Evolutionary conservation across 2,888 invertebrate species (phyloP), one percentile per base, ranked within the genome.

Genomic region (Dynastes grantii): DNA sequence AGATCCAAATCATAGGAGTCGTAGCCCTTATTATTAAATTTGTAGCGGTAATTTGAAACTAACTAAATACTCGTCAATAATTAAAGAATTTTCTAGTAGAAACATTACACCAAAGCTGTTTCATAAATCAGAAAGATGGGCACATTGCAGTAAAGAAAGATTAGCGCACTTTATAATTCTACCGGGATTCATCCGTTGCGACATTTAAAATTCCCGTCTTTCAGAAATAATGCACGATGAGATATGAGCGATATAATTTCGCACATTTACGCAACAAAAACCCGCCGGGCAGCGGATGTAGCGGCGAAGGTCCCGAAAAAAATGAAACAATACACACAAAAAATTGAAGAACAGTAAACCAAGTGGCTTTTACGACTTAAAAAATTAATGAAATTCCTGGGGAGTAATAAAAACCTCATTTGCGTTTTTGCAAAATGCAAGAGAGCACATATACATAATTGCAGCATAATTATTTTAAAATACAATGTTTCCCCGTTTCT

Each of bases 401-500:
- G 51, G 67, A 67, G 78, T 75, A 79, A 68, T 79, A 79, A 79
- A 79, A 79, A 75, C 76, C 79, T 71, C 77, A 75, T 81, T 81
- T 81, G 79, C 81, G 78, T 81, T 80, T 79, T 79, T 76, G 79
- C 76, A 73, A 65, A 77, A 77, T 77, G 77, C 77, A 70, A 55
- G 77, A 76, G 67, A 68, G 67, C 81, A 81, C 76, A 78, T 80
- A 80, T 80, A 76, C 79, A 79, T 81, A 81, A 81, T 81, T 81
- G 81, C 80, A 76, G 79, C 78, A 78, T 81, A 80, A 81, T 81
- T 80, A 81, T 81, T 81, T 81, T 81, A 79, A 80, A 80, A 80
- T 80, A 79, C 80, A 81, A 76, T 79, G 79, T 79, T 79, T 70
- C 79, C 70, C 55, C 81, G 80, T 79, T 77, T 79, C 79, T 80